Evolutionary conservation across 1,140 invertebrate genomes (phyloP).

Genomic region (Argopecten irradians): DNA sequence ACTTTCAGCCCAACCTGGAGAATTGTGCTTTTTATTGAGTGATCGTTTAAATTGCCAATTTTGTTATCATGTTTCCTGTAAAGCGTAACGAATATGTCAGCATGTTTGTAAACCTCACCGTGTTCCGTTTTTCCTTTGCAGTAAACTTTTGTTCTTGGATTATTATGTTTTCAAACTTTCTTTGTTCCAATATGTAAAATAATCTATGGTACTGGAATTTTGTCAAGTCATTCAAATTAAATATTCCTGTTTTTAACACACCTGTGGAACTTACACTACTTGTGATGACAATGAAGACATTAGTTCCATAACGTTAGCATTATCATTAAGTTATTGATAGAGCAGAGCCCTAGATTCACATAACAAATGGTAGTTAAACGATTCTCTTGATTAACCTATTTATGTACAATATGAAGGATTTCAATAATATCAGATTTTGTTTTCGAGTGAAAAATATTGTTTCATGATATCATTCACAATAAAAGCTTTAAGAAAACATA

Average conservation of each 20-base stretch:
- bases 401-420: too few relatives aligned
- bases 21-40: slow-evolving; percentile 1
- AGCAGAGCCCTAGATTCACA: too few relatives aligned
- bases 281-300: not conserved
- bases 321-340: not conserved
- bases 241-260: not conserved
- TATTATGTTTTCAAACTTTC: slow-evolving; percentile 3
- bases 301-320: not conserved
- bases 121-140: not conserved
- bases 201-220: not conserved
- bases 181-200: slow-evolving; percentile 18
- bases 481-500: too few relatives aligned
- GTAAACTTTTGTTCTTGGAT: not conserved
- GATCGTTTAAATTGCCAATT: slow-evolving; percentile 22
- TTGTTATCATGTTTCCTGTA: not conserved
- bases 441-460: too few relatives aligned
- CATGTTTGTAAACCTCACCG: not conserved
- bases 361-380: too few relatives aligned
- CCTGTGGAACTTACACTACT: not conserved
- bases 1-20: slow-evolving; percentile 12
- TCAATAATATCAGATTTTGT: too few relatives aligned
- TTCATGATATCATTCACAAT: too few relatives aligned
- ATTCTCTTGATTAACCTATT: too few relatives aligned
- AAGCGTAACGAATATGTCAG: not conserved
- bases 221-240: slow-evolving; percentile 18